A percentile compares a stretch with the other conserved stretches of the same genome.
Evolutionary conservation across 2,888 invertebrate species (phyloP).

Genomic region (Leucophenga maculata): DNA sequence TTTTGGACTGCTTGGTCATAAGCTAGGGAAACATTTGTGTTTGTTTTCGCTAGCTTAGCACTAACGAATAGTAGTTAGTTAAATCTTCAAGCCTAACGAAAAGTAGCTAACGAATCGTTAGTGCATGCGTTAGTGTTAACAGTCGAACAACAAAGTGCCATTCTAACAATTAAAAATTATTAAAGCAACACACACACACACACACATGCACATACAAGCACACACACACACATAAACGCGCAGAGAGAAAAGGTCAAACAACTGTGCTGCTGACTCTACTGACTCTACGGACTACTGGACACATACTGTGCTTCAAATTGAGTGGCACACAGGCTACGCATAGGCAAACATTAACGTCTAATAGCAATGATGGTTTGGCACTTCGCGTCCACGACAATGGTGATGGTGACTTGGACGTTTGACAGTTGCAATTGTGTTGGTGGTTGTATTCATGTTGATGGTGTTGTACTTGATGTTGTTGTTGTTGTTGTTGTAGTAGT

Average conservation of each 20-base stretch:
- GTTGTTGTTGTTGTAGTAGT: slow-evolving; percentile 22
- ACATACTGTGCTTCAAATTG: slow-evolving; percentile 72
- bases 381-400: neutral
- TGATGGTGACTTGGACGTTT: slow-evolving; percentile 24
- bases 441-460: slow-evolving; percentile 34
- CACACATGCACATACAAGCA: too few species aligned
- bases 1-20: too few species aligned
- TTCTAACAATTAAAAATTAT: too few species aligned
- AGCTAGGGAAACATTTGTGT: too few species aligned
- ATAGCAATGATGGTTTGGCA: slow-evolving; percentile 32
- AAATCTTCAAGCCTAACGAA: too few species aligned
- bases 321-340: slow-evolving; percentile 69
- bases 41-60: too few species aligned
- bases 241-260: neutral
- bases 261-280: neutral
- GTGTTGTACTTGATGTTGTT: slow-evolving; percentile 30
- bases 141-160: too few species aligned
- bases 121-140: too few species aligned
- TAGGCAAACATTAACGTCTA: slow-evolving; percentile 58
- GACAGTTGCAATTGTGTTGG: slow-evolving; percentile 28
- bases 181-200: too few species aligned
- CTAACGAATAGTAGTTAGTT: too few species aligned
- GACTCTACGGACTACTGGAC: slow-evolving; percentile 42
- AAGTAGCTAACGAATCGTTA: too few species aligned
- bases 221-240: too few species aligned